Percentiles rank a stretch among this genome's conserved stretches.
Evolutionary conservation across 2,113 vertebrate species (phyloP).

Genomic region (Rhinichthys klamathensis): DNA sequence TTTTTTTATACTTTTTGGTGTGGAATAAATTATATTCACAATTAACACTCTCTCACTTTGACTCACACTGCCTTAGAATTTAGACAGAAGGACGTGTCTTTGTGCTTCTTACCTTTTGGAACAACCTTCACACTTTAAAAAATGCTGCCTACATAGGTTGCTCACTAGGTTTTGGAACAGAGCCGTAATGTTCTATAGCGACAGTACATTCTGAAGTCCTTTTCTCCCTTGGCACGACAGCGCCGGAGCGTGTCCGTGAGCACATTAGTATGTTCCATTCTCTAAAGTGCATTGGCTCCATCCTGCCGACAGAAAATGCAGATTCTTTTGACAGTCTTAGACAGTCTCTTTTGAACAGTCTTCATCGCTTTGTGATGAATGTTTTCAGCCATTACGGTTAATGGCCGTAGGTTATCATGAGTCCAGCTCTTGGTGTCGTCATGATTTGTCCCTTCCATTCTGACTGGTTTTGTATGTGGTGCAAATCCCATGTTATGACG

Average conservation of each 20-base stretch:
- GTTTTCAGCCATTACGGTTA: background rate
- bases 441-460: background rate
- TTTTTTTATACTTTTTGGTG: too few relatives aligned
- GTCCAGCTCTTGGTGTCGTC: background rate
- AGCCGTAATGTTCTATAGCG: background rate
- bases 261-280: background rate
- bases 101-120: background rate
- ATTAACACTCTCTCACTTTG: too few relatives aligned
- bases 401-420: background rate
- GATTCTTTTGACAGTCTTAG: background rate
- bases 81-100: background rate
- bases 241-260: background rate
- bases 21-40: too few relatives aligned
- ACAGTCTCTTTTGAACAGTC: background rate
- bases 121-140: background rate
- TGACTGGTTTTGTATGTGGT: background rate
- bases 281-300: conserved; percentile 25
- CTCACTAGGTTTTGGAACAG: conserved; percentile 1
- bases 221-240: background rate
- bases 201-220: conserved; percentile 23
- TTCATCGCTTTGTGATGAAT: background rate
- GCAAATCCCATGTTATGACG: conserved; percentile 56
- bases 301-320: background rate
- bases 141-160: background rate
- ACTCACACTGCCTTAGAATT: background rate